These are phyloP conservation scores for Drosophila quasianomalipes DNA, from an alignment of 2,888 invertebrate genomes.

Conservation along the genomic window DNA sequence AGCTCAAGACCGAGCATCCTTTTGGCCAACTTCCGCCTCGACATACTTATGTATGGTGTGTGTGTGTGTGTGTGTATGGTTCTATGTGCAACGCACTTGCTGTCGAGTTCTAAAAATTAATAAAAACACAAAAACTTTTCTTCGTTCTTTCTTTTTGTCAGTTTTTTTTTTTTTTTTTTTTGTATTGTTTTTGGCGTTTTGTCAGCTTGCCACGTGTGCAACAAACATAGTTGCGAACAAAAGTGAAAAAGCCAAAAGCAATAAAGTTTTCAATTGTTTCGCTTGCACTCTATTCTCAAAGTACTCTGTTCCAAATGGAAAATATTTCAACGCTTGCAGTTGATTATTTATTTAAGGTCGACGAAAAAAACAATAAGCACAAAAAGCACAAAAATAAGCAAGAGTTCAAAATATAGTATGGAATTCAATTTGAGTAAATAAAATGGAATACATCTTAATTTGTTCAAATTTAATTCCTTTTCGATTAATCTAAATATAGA, in stretches of 20 bases:
- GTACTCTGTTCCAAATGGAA: constrained; percentile 17
- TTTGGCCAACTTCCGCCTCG: constrained; percentile 37
- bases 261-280: constrained; percentile 79
- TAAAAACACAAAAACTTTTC: constrained; percentile 72
- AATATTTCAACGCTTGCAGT: neutral
- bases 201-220: constrained; percentile 75
- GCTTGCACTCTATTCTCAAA: constrained; percentile 43
- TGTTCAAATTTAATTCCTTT: neutral
- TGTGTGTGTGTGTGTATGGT: neutral
- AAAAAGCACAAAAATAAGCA: neutral
- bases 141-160: constrained; percentile 26
- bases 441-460: neutral
- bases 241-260: constrained; percentile 80
- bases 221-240: constrained; percentile 75
- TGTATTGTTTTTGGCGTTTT: constrained; percentile 57
- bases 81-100: constrained; percentile 9
- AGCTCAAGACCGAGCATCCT: constrained; percentile 21
- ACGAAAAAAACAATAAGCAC: neutral
- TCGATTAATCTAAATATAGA: neutral
- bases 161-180: constrained; percentile 21
- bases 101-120: constrained; percentile 72
- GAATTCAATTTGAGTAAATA: neutral
- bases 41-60: constrained; percentile 38
- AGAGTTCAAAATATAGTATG: neutral
- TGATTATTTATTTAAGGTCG: neutral